Percentiles rank a stretch among this genome's conserved stretches.
phyloP scores from a whole-genome alignment of 2,113 vertebrate species.

The Pyrgilauda ruficollis region DNA sequence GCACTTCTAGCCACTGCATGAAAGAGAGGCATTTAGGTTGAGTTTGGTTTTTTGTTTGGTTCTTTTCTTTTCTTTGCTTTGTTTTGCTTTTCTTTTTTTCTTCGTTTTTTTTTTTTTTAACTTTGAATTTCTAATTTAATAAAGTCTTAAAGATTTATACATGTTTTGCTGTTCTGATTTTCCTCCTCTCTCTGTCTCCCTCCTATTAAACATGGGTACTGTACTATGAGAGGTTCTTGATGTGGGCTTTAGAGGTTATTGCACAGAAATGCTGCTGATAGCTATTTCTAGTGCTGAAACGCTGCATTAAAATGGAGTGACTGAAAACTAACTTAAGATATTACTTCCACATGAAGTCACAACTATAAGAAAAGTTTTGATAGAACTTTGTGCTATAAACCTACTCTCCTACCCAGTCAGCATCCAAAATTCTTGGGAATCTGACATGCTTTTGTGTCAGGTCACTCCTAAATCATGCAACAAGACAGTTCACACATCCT shows the following conservation, averaged over 20 bases:
- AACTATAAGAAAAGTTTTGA: not conserved
- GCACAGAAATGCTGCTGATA: not conserved
- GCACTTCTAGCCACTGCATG: not conserved
- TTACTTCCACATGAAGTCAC: not conserved
- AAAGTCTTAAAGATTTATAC: not conserved
- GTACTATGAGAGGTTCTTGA: not conserved
- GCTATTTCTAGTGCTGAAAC: not conserved
- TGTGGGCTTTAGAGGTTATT: not conserved
- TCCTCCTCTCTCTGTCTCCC: not conserved
- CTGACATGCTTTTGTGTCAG: not conserved
- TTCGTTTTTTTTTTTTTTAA: accelerated
- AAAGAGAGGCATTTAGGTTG: not conserved
- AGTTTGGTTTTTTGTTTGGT: not conserved
- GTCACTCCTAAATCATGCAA: not conserved
- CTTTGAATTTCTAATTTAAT: not conserved
- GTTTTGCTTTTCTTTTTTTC: too few species aligned
- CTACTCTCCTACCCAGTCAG: not conserved
- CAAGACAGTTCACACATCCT: not conserved
- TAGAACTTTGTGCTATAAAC: not conserved
- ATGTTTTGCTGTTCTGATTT: not conserved
- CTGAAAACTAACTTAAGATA: not conserved
- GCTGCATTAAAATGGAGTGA: not conserved
- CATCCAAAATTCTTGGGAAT: not conserved
- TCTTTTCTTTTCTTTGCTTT: not conserved
- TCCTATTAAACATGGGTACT: not conserved